Evolutionary conservation across 2,797 vertebrate genomes (phyloP), one percentile per base, ranked within the genome.

Genomic region (Limnodromus scolopaceus): DNA sequence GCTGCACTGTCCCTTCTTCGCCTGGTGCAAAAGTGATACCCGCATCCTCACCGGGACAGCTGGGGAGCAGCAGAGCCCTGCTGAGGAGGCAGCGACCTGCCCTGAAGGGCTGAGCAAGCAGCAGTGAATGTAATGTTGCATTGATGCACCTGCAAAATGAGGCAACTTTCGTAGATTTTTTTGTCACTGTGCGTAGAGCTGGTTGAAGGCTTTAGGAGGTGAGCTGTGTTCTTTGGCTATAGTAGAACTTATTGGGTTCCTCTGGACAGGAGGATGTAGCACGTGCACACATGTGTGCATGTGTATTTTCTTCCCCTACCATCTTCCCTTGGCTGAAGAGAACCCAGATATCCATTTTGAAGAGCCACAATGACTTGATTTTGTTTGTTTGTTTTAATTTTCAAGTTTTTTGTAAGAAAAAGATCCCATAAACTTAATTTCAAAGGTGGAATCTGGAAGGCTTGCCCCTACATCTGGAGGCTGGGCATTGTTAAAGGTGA

Each of bases 91-190:
- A 28, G 51, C 1, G 18, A 16, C 85, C 46, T 53, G 57, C 55
- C 39, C 55, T 2, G 19, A 20, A 11, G 19, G 69, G 28, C 63
- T 38, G 76, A 65, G 55, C 19, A 30, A 22, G 71, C 84, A 71
- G 81, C 63, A 6, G n/a, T 1, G 16, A 49, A 9, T 23, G 1
- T 23, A 41, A 10, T 0, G 0, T 71, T 48, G 72, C n/a, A 2
- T 3, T 25, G 48, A 34, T 39, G 46, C 41, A 36, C 54, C 70
- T 64, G 65, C 54, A 53, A 36, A 74, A 46, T 36, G 48, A 27
- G 55, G 55, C 36, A 13, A 49, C 71, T 70, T 58, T 5, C 1
- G 0, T 55, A 45, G 46, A 4, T 8, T 32, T 71, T 43, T 41
- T 43, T 60, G 41, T 51, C 36, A 5, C 71, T 32, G 25, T 27